A percentile compares a stretch with the other conserved stretches of the same genome.
Evolutionary conservation across 1,140 invertebrate genomes (phyloP).

Genomic region (Notospermus geniculatus): DNA sequence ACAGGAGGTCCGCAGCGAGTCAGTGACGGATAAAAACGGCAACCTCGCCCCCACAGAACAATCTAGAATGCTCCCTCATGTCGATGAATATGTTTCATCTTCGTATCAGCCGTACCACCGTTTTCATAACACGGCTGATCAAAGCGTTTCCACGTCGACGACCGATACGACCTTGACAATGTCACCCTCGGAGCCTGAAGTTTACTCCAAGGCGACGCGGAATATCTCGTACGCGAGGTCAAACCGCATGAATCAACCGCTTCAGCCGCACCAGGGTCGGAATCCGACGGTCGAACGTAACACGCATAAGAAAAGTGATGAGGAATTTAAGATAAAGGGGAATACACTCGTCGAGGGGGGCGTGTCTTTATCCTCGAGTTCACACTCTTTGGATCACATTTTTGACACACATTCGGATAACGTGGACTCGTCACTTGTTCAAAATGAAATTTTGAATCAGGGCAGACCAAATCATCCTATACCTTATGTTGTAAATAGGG

Average conservation of each 20-base stretch:
- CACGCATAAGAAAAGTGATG: slow-evolving; percentile 57
- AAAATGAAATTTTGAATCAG: slow-evolving; percentile 56
- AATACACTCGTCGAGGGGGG: slow-evolving; percentile 65
- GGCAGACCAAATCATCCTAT: slow-evolving; percentile 59
- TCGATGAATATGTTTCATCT: not conserved
- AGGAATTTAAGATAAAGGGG: slow-evolving; percentile 63
- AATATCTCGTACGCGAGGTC: slow-evolving; percentile 40
- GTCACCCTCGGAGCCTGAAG: slow-evolving; percentile 50
- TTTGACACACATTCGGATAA: slow-evolving; percentile 56
- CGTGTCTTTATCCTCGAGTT: slow-evolving; percentile 54
- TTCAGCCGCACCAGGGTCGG: slow-evolving; percentile 81
- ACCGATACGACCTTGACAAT: slow-evolving; percentile 16
- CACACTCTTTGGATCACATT: slow-evolving; percentile 40
- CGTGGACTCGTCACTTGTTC: slow-evolving; percentile 53
- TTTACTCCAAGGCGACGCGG: slow-evolving; percentile 1
- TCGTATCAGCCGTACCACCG: not conserved
- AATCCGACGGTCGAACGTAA: slow-evolving; percentile 89
- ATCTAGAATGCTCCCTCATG: too few relatives aligned
- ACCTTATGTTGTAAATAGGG: slow-evolving; percentile 74
- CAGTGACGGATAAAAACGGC: too few relatives aligned
- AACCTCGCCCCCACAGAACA: not conserved
- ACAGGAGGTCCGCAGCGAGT: not conserved
- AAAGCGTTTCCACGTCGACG: slow-evolving; percentile 23
- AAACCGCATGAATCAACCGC: slow-evolving; percentile 18
- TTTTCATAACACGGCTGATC: slow-evolving; percentile 5